Evolutionary conservation across 2,113 vertebrate species (phyloP).

Genomic region (Calyptommatus sinebrachiatus): DNA sequence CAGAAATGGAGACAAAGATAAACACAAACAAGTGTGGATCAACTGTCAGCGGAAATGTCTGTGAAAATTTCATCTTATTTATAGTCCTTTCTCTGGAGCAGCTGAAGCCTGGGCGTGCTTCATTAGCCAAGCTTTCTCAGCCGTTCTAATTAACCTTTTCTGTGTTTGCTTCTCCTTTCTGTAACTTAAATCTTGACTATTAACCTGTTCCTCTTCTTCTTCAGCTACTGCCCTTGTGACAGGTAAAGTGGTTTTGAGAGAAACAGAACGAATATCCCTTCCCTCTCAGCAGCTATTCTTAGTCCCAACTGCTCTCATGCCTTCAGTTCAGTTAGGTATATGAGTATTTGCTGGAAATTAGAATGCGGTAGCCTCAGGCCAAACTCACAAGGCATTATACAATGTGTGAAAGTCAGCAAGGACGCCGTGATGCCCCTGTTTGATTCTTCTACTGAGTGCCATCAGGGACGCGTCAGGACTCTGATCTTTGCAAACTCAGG

Average conservation of each 20-base stretch:
- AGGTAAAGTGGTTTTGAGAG: neutral
- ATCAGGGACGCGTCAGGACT: neutral
- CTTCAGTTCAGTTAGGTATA: neutral
- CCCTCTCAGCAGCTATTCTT: neutral
- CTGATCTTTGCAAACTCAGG: neutral
- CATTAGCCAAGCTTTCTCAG: too few relatives aligned
- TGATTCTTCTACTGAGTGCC: neutral
- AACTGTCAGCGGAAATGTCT: too few relatives aligned
- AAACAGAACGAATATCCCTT: neutral
- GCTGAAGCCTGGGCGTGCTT: too few relatives aligned
- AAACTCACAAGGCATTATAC: neutral
- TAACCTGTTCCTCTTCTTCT: too few relatives aligned
- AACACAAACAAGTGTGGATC: too few relatives aligned
- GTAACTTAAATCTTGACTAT: too few relatives aligned
- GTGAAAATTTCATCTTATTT: too few relatives aligned
- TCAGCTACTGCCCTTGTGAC: neutral
- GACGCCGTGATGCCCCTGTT: neutral
- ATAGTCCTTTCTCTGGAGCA: too few relatives aligned
- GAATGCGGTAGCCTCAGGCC: neutral
- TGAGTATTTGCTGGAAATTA: neutral
- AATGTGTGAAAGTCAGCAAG: neutral
- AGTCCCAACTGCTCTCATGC: neutral
- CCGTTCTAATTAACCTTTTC: too few relatives aligned
- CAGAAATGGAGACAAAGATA: too few relatives aligned
- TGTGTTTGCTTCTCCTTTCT: too few relatives aligned